A percentile compares a stretch with the other conserved stretches of the same genome.
Conservation (phyloP, 2,113 vertebrate species). For the Ammodytes dubius region DNA sequence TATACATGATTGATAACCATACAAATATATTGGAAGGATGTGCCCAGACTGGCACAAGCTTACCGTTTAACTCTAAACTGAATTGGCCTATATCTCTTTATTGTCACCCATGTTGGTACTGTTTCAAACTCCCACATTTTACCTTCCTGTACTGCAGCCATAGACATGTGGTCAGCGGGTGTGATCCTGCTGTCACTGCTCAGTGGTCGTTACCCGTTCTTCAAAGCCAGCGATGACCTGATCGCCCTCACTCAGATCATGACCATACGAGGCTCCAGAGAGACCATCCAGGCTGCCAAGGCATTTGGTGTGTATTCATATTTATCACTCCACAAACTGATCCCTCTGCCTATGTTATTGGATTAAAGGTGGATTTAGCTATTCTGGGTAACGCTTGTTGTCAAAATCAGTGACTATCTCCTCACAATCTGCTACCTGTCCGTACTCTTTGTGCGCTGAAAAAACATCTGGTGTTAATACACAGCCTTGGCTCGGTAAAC, state of each 20-base stretch:
- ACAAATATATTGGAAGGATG: neutral
- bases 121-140: neutral
- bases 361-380: neutral
- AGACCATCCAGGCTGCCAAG: constrained; percentile 93
- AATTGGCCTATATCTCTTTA: neutral
- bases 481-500: too few relatives aligned
- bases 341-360: neutral
- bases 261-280: constrained; percentile 94
- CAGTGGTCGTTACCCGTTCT: constrained; percentile 97
- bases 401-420: too few relatives aligned
- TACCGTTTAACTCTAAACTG: neutral
- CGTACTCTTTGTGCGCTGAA: too few relatives aligned
- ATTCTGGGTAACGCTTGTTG: too few relatives aligned
- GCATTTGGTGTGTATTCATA: constrained; percentile 88
- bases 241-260: constrained; percentile 97
- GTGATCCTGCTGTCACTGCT: constrained; percentile 96
- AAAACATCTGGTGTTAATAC: too few relatives aligned
- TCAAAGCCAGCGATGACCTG: constrained; percentile 97
- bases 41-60: neutral
- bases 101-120: neutral
- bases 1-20: neutral
- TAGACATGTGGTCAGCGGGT: constrained; percentile 98
- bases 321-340: neutral
- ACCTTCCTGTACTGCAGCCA: constrained; percentile 85
- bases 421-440: too few relatives aligned